These are phyloP conservation scores for Clarias macrocephalus DNA, from an alignment of 2,113 vertebrate genomes.

Conservation along the genomic window DNA sequence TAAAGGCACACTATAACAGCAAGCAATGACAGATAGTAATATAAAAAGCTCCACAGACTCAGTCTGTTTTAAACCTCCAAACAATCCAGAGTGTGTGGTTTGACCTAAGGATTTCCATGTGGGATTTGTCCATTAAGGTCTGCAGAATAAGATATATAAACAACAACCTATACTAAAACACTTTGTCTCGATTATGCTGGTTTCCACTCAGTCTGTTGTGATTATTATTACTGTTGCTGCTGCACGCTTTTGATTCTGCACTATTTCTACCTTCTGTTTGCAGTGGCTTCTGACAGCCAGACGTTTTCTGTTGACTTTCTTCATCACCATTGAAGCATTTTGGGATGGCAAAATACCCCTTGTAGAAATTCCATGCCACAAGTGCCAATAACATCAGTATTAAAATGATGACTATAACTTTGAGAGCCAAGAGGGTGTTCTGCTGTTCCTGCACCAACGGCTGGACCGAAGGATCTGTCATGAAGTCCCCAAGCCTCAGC, in stretches of 20 bases:
- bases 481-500: conserved; percentile 37
- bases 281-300: background rate
- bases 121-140: background rate
- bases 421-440: conserved; percentile 50
- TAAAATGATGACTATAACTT: conserved; percentile 52
- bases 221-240: conserved; percentile 61
- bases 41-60: too few relatives aligned
- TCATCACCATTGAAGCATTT: conserved; percentile 18
- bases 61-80: too few relatives aligned
- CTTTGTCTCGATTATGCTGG: background rate
- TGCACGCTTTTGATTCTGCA: conserved; percentile 23
- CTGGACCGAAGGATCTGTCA: rapidly evolving
- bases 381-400: conserved; percentile 59
- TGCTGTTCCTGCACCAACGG: conserved; percentile 4
- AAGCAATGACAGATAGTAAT: too few relatives aligned
- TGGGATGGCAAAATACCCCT: conserved; percentile 62
- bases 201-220: conserved; percentile 15
- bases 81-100: too few relatives aligned
- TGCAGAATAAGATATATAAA: background rate
- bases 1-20: too few relatives aligned
- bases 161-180: too few relatives aligned
- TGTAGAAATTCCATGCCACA: conserved; percentile 71
- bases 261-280: background rate
- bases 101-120: background rate
- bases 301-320: background rate